Base-by-base conservation (phyloP, 2,888 invertebrate genomes). In the Noctua janthina region DNA sequence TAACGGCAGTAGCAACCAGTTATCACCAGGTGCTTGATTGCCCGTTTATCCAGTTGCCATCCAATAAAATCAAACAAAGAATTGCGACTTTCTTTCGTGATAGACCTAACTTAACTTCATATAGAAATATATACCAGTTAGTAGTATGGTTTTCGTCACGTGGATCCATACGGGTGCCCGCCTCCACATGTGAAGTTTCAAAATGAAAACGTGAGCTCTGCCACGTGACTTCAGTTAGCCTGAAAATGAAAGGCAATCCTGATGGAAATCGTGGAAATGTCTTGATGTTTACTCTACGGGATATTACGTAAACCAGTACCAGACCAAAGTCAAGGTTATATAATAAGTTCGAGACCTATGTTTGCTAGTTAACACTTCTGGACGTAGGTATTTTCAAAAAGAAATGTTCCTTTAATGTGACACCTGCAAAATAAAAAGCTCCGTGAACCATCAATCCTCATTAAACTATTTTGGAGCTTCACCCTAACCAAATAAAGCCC, bases 121-220 rank as follows among this genome's bases (percentile, higher is more conserved):
- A 64, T 64, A 56, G 10, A 35, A 23, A 76, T 74, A 17, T 35
- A 39, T 39, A 39, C 39, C 39, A 39, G 39, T 39, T 5, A 39
- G 39, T 39, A 74, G 75, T 74, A 74, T 15, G 11, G 6, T 10
- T n/a, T 54, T 46, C n/a, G 29, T 74, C 79, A 82, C 82, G 79
- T 46, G 35, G 0, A 7, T 6, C 8, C n/a, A 76, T 39, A 82
- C 66, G 56, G 15, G 64, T 66, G 23, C 29, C 49, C 4, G 10
- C 1, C 20, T 23, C 17, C 43, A 83, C 49, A 17, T 29, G 49
- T 20, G 6, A 20, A 15, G 15, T 62, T 67, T 43, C n/a, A 43
- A 4, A 4, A 8, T 3, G 29, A 35, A 15, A 66, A 83, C 81
- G 72, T 76, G 56, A 83, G 43, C 29, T 5, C 56, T 1, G 23